These are phyloP conservation scores for Pygoscelis antarcticus DNA, from an alignment of 2,113 vertebrate genomes.

Conservation along the genomic window DNA sequence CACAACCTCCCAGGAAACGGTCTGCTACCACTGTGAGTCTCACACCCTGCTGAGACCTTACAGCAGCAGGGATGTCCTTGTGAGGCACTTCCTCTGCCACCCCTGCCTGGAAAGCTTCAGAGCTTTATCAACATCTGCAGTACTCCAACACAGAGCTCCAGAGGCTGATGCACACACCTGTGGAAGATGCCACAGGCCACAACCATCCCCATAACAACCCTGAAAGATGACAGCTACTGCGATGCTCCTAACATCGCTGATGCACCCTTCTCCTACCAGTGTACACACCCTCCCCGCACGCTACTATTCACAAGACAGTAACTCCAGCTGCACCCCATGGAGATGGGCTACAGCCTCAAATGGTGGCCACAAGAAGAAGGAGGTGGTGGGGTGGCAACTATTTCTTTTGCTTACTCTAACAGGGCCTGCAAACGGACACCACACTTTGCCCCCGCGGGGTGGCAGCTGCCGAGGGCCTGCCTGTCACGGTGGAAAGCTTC, in stretches of 20 bases:
- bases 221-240: background rate
- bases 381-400: rapidly evolving
- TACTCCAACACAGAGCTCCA: background rate
- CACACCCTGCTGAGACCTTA: background rate
- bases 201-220: background rate
- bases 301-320: too few species aligned
- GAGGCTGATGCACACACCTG: background rate
- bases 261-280: rapidly evolving
- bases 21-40: background rate
- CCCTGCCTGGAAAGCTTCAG: background rate
- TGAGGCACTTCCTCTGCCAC: background rate
- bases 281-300: background rate
- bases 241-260: rapidly evolving
- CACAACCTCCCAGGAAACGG: rapidly evolving
- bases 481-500: background rate
- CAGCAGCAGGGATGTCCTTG: background rate
- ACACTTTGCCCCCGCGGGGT: background rate
- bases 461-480: background rate
- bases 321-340: rapidly evolving
- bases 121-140: background rate
- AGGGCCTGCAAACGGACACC: background rate
- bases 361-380: background rate
- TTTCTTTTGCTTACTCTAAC: too few species aligned
- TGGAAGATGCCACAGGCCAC: background rate
- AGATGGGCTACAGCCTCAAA: background rate